Conservation (phyloP, 1,140 invertebrate species). For the Brachionus koreanus region DNA sequence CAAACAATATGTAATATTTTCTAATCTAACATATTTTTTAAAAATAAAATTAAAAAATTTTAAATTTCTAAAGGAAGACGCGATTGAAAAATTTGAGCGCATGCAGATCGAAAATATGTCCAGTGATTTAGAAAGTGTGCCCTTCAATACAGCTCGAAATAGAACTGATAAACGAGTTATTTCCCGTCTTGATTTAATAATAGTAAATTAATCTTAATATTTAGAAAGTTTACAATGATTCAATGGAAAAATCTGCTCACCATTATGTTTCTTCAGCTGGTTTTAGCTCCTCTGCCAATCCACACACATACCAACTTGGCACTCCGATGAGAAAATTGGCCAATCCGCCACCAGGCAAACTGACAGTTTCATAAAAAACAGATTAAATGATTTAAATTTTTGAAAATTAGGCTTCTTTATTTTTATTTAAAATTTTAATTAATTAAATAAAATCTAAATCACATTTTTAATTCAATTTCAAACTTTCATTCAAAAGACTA, state of each 20-base stretch:
- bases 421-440: too few species aligned
- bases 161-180: constrained; percentile 54
- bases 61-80: constrained; percentile 53
- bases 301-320: not conserved
- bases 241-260: not conserved
- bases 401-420: too few species aligned
- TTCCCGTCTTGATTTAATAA: not conserved
- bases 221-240: not conserved
- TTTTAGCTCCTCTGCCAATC: not conserved
- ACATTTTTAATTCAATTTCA: too few species aligned
- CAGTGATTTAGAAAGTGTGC: constrained; percentile 55
- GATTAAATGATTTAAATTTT: not conserved
- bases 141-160: constrained; percentile 56
- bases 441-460: too few species aligned
- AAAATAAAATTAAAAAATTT: too few species aligned
- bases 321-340: constrained; percentile 5
- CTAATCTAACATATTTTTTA: not conserved
- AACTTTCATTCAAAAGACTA: too few species aligned
- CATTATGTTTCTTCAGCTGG: constrained; percentile 21
- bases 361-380: constrained; percentile 15
- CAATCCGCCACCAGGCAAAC: constrained; percentile 37
- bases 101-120: constrained; percentile 55
- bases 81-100: constrained; percentile 57
- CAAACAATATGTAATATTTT: constrained; percentile 29
- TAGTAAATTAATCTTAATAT: not conserved